phyloP scores from a whole-genome alignment of 1,140 invertebrate genomes.

The Macrosteles quadrilineatus region DNA sequence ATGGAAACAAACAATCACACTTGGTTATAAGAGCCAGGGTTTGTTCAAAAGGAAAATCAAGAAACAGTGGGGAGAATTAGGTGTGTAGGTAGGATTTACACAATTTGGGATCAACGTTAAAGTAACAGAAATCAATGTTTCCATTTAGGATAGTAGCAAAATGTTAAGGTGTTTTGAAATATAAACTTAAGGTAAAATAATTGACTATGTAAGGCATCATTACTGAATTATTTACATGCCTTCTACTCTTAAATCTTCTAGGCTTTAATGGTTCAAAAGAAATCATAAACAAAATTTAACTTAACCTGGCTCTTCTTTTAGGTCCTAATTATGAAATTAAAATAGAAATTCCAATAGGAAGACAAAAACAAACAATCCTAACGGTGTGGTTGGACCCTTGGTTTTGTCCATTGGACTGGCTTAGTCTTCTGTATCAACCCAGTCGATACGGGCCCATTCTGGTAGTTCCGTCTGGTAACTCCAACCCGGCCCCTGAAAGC shows the following conservation, averaged over 20 bases:
- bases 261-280: too few relatives aligned
- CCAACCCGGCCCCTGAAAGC: slow-evolving; percentile 78
- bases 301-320: slow-evolving; percentile 28
- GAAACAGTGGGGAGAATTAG: too few relatives aligned
- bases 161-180: too few relatives aligned
- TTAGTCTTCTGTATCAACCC: slow-evolving; percentile 58
- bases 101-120: too few relatives aligned
- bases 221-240: too few relatives aligned
- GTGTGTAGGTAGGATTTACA: too few relatives aligned
- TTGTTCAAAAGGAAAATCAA: background rate
- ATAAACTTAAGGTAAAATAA: too few relatives aligned
- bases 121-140: too few relatives aligned
- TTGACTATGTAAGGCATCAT: too few relatives aligned
- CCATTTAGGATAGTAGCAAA: too few relatives aligned
- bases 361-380: slow-evolving; percentile 22
- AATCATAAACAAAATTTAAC: too few relatives aligned
- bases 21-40: background rate
- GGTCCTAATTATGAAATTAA: background rate
- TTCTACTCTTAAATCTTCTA: too few relatives aligned
- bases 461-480: slow-evolving; percentile 86
- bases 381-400: background rate
- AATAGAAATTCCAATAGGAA: background rate
- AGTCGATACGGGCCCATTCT: slow-evolving; percentile 82
- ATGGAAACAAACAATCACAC: background rate
- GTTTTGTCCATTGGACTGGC: background rate